Evolutionary conservation across 2,888 invertebrate species (phyloP), one percentile per base, ranked within the genome.

Genomic region (Melieria omissa): DNA sequence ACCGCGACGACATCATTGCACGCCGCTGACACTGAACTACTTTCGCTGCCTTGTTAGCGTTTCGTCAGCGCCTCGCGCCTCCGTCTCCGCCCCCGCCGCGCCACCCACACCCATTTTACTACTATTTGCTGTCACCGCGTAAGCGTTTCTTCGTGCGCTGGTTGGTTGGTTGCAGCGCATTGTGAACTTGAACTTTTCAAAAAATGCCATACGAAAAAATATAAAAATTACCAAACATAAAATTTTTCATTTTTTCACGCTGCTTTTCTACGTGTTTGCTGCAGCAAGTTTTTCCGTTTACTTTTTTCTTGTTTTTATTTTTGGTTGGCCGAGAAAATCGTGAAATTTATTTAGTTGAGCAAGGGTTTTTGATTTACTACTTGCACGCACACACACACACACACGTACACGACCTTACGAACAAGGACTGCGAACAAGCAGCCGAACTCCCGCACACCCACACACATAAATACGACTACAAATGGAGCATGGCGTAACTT

Each of bases 1-100:
- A 29, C 29, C 29, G 29, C 29, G 29, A 29, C 29, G 29, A 29
- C 29, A 29, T 29, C 29, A 29, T 29, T 29, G 54, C 66, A 70
- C 52, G 64, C 29, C 60, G 70, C 73, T 76, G 75, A 74, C 76
- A 76, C 75, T 76, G 76, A 76, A 75, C 76, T 73, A 76, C 67
- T 75, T 76, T 74, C 67, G 68, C 61, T 54, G 72, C 71, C 76
- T 73, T 74, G 74, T 70, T 70, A 65, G 72, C 68, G 64, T 68
- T 58, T 70, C 45, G 44, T 47, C 42, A 29, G 9, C 42, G 16
- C 54, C 14, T 68, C 52, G 8, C 16, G 16, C 16, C 1, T 16
- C 29, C 29, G 29, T 3, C 29, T 16, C 29, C 29, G 29, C 29
- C 29, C 29, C 29, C 29, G 29, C 29, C 29, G 29, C 29, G 29